Evolutionary conservation across 2,113 vertebrate species (phyloP).

Genomic region (Mirza zaza): DNA sequence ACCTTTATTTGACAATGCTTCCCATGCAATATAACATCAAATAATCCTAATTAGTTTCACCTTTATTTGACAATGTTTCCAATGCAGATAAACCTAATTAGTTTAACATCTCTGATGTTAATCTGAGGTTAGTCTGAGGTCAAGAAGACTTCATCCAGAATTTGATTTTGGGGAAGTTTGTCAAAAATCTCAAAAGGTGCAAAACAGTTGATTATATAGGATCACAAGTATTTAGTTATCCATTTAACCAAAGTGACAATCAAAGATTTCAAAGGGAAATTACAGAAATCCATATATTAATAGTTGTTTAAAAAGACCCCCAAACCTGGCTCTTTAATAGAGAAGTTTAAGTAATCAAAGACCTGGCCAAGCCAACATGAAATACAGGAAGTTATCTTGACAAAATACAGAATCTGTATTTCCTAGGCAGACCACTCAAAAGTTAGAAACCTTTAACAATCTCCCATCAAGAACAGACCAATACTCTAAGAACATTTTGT

Average conservation of each 20-base stretch:
- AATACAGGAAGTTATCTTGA: neutral
- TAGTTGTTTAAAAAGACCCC: neutral
- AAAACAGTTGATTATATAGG: neutral
- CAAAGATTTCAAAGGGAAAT: neutral
- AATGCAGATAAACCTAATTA: neutral
- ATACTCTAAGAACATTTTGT: neutral
- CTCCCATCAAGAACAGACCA: neutral
- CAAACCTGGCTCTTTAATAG: neutral
- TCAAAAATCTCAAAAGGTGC: neutral
- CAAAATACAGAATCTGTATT: neutral
- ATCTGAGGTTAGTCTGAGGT: neutral
- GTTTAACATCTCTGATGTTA: neutral
- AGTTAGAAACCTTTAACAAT: neutral
- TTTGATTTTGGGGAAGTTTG: neutral
- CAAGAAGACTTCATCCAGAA: neutral
- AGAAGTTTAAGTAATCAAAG: neutral
- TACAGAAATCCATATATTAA: neutral
- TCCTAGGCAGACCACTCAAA: neutral
- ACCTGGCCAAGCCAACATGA: neutral
- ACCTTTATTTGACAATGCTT: neutral
- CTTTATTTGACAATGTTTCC: neutral
- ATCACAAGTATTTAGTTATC: neutral
- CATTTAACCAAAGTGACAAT: neutral
- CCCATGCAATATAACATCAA: neutral
- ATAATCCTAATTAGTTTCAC: neutral